Evolutionary conservation across 2,797 vertebrate species (phyloP), one percentile per base, ranked within the genome.

Genomic region (Hozukius guyotensis): DNA sequence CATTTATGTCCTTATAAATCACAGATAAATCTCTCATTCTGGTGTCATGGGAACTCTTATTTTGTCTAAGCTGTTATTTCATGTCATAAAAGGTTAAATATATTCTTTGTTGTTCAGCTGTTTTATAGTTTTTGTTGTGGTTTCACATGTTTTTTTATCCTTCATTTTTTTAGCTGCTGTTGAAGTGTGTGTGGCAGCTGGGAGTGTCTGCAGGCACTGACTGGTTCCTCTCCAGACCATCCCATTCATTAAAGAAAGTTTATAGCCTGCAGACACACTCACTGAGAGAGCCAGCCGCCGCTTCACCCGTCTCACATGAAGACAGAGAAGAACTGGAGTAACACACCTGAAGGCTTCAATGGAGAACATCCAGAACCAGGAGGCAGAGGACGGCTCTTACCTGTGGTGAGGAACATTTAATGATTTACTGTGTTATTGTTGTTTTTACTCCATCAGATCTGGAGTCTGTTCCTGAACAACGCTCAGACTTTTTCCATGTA

Each of bases 151-250:
- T 22, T 55, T 36, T 18, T 29, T 16, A 42, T 42, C 13, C 13
- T 42, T 49, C 6, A 8, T 27, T 72, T 18, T n/a, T 36, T 68
- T 5, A 20, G 27, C 14, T 52, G 53, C 25, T 49, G 49, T 81
- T 49, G 4, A 18, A 52, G 34, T 8, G 65, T 57, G 62, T 61
- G 77, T 59, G 64, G 46, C 32, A 31, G 68, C 68, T 71, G 87
- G 82, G 84, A 74, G 87, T 84, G 78, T 88, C 87, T 77, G 36
- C 81, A 82, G 76, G 55, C 55, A 24, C 68, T 29, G 69, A 56
- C 66, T 61, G 81, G 36, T 32, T 52, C 73, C 77, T 67, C 77
- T 56, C 16, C 13, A 16, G 16, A 70, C 63, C 78, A 1, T 78
- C 82, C 71, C 74, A 75, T 72, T 84, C 84, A 70, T 80, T 75